Evolutionary conservation across 2,797 vertebrate species (phyloP).

Genomic region (Alcedo quadribrachys): DNA sequence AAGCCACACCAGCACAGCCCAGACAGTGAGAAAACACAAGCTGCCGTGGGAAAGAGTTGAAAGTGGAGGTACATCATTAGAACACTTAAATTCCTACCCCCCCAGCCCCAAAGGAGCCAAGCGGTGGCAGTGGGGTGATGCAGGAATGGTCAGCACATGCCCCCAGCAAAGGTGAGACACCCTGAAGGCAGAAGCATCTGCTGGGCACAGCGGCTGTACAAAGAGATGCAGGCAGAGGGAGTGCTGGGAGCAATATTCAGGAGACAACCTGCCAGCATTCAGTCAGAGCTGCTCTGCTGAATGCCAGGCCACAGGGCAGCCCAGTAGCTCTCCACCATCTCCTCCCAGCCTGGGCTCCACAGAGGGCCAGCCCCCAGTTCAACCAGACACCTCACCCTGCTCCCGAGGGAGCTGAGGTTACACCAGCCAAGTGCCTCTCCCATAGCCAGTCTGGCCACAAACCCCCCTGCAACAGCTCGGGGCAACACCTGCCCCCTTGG

Average conservation of each 20-base stretch:
- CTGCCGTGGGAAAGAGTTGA: neutral
- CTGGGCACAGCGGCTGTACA: neutral
- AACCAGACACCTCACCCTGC: neutral
- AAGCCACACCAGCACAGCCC: neutral
- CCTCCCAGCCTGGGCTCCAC: neutral
- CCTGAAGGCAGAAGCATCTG: neutral
- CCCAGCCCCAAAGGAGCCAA: neutral
- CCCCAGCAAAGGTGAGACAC: neutral
- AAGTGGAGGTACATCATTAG: neutral
- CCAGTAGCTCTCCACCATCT: neutral
- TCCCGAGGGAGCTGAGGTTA: fast-evolving
- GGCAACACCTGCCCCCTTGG: fast-evolving
- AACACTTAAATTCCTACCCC: neutral
- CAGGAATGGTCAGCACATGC: fast-evolving
- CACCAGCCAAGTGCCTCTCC: neutral
- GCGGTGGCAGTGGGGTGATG: fast-evolving
- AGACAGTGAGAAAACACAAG: neutral
- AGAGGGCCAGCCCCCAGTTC: neutral
- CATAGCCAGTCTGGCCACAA: too few relatives aligned
- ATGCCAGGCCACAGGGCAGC: neutral
- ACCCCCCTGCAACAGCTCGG: neutral
- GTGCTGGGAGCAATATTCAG: neutral
- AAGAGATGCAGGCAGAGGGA: neutral
- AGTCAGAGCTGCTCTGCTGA: neutral
- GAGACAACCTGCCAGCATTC: neutral